Evolutionary conservation across 1,140 invertebrate species (phyloP), one percentile per base, ranked within the genome.

Genomic region (Zaprionus capensis): DNA sequence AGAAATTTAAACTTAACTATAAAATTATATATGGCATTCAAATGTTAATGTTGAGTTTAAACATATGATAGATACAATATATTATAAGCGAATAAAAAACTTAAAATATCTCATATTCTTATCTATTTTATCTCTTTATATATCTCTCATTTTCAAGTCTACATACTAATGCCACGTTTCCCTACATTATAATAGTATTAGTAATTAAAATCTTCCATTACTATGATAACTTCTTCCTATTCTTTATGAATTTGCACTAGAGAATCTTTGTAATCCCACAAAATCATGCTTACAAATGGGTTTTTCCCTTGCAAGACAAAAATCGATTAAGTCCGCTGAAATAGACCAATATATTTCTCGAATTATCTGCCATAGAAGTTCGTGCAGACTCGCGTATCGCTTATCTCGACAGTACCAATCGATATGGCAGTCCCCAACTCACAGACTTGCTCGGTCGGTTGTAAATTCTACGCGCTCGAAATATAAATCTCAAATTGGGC

Each of bases 401-500:
- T 31, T 59, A 61, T 65, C 62, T 28, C 9, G 4, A 4, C 15
- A 17, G 28, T 65, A 22, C 26, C 38, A 26, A 51, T 56, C 22
- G 41, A 55, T 41, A 14, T 67, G 36, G 12, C 46, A 20, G 17
- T 7, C 17, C 17, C 44, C 36, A 11, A 11, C 12, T 15, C 14
- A 14, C 38, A 14, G 1, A 7, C n/a, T 36, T 9, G 22, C 14
- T 26, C 12, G 14, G 4, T 36, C 4, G 56, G 31, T 61, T 62
- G 57, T 70, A 76, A 67, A 66, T 76, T 51, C 53, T 7, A 14
- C 2, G n/a, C 71, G 41, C 53, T 55, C 61, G 70, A 74, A 80
- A 64, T 65, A 90, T 82, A 88, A 90, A 90, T 88, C 81, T 84
- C 72, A 41, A 81, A 85, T 79, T 90, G 78, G 78, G 64, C 71